Conservation (phyloP, 2,113 vertebrate genomes). For the Engraulis encrasicolus region DNA sequence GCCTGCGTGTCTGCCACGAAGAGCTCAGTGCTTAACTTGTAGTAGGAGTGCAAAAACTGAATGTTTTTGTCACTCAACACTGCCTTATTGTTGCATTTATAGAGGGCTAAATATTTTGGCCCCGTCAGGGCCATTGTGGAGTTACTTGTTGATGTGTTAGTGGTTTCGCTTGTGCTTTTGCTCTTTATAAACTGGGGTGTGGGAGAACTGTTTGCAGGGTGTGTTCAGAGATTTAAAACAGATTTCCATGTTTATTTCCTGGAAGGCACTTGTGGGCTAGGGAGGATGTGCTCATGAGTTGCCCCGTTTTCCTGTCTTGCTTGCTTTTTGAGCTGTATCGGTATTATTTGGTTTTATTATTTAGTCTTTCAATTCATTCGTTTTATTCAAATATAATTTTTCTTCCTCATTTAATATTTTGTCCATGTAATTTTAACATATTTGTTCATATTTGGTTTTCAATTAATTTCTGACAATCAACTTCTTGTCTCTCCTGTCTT, state of each 20-base stretch:
- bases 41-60: neutral
- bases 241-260: neutral
- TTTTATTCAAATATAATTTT: too few species aligned
- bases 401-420: too few species aligned
- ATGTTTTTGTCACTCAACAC: neutral
- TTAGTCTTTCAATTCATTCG: too few species aligned
- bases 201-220: neutral
- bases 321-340: too few species aligned
- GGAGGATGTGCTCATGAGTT: neutral
- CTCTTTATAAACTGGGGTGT: neutral
- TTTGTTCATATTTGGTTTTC: too few species aligned
- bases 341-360: too few species aligned
- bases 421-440: too few species aligned
- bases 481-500: too few species aligned
- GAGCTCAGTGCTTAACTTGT: neutral
- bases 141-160: neutral
- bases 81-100: neutral
- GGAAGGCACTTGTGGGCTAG: neutral
- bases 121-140: neutral
- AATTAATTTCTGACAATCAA: too few species aligned
- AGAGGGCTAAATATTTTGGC: neutral
- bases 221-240: neutral
- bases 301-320: too few species aligned
- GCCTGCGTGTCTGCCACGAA: neutral
- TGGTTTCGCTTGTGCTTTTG: neutral